Evolutionary conservation across 2,113 vertebrate species (phyloP), one percentile per base, ranked within the genome.

Genomic region (Calyptomena viridis): DNA sequence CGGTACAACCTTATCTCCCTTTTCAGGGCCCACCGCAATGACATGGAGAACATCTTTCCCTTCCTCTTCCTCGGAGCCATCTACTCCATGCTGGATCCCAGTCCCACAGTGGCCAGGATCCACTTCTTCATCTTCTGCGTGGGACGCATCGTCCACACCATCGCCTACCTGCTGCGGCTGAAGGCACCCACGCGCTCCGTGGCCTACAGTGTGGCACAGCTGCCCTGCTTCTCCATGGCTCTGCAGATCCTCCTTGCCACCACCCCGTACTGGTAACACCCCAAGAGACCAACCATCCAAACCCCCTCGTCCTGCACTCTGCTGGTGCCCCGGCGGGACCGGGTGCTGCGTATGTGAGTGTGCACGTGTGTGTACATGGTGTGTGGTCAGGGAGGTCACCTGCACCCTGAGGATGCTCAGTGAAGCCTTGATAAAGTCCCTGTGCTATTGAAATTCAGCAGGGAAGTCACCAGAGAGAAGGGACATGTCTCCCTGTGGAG

Each of bases 11-110:
- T 72, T 47, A 6, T 90, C 62, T 88, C 6, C 6, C n/a, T 62
- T 89, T 95, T 44, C 91, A 99, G 99, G 76, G 99, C 99, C 75
- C 99, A 99, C 76, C 62, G 71, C 8, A 99, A 99, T 0, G 99
- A 99, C 97, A 97, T 99, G 98, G 99, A 99, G 97, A 99, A 98
- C 97, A 99, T 99, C 95, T 97, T 98, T 12, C 99, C 99, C 6
- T 99, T 99, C 97, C 98, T 99, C 49, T 99, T 99, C 96, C 97
- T 99, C 5, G 99, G 99, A 9, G 97, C 99, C 0, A 28, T 99
- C 96, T 99, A 99, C 97, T 98, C 98, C 56, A 87, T 99, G 96
- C 98, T 98, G 12, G 98, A 98, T 27, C 99, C 99, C 14, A 97
- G 96, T 3, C 97, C 98, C 1, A 2, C 90, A 0, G 80, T 98